Evolutionary conservation across 37 sponge, comb jelly and placozoan genomes (phyloP).

Genomic region (Diacarnus erythraeanus): DNA sequence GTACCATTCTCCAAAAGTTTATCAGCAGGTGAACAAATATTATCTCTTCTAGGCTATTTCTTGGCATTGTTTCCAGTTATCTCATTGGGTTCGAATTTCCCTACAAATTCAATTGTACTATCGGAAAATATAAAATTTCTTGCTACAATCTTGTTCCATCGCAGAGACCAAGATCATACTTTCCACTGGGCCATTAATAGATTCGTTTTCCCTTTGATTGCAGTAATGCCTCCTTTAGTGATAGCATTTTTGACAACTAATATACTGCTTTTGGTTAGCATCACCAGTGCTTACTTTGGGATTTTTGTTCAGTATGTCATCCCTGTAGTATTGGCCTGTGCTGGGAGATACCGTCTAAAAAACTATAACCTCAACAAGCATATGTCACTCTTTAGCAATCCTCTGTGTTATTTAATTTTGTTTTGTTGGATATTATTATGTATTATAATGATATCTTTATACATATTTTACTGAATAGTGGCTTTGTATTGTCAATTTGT

Average conservation of each 20-base stretch:
- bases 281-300: slow-evolving; percentile 93
- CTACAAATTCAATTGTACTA: slow-evolving; percentile 94
- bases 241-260: slow-evolving; percentile 87
- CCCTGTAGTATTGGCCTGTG: slow-evolving; percentile 76
- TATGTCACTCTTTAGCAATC: neutral
- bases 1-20: neutral
- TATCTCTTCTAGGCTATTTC: slow-evolving; percentile 66
- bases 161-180: slow-evolving; percentile 18
- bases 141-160: slow-evolving; percentile 23
- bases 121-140: slow-evolving; percentile 94
- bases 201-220: slow-evolving; percentile 92
- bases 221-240: slow-evolving; percentile 77
- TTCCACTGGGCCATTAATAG: too few relatives aligned
- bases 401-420: neutral
- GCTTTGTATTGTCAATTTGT: too few relatives aligned
- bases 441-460: neutral
- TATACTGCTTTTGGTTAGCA: slow-evolving; percentile 80
- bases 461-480: neutral
- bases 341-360: slow-evolving; percentile 49
- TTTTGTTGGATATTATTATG: neutral
- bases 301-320: slow-evolving; percentile 98
- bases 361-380: too few relatives aligned
- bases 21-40: neutral
- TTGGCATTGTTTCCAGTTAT: slow-evolving; percentile 96
- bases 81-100: slow-evolving; percentile 93